These are phyloP conservation scores for Trichogramma evanescens DNA, from an alignment of 2,888 invertebrate genomes.

Conservation along the genomic window DNA sequence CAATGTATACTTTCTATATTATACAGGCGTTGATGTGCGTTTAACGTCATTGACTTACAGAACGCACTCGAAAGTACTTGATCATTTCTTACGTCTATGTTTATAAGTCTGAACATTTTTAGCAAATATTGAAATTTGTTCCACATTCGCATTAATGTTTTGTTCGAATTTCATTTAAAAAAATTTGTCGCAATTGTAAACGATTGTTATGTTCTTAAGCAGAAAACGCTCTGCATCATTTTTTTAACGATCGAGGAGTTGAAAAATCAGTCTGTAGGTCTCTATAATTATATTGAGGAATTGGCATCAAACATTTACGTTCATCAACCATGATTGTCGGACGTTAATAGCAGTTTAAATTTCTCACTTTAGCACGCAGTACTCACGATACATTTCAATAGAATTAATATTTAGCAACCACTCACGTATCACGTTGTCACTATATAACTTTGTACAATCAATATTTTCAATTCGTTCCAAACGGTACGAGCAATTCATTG, in stretches of 20 bases:
- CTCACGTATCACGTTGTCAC: constrained; percentile 4
- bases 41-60: too few relatives aligned
- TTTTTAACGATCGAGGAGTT: background rate
- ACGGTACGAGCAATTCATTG: too few relatives aligned
- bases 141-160: background rate
- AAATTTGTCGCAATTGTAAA: constrained; percentile 11
- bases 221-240: background rate
- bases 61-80: too few relatives aligned
- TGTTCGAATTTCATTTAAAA: constrained; percentile 2
- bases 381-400: constrained; percentile 6
- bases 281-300: constrained; percentile 17
- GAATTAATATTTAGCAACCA: constrained; percentile 8
- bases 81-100: too few relatives aligned
- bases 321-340: constrained; percentile 16
- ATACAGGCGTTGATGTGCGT: too few relatives aligned
- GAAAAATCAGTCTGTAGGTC: constrained; percentile 24
- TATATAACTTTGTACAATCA: constrained; percentile 4
- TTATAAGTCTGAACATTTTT: background rate
- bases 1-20: too few relatives aligned
- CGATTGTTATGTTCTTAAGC: background rate
- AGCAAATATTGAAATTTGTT: background rate
- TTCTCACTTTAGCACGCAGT: constrained; percentile 6
- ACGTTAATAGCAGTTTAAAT: constrained; percentile 5
- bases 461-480: background rate
- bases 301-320: constrained; percentile 14